Evolutionary conservation across 2,113 vertebrate genomes (phyloP).

Genomic region (Ochotona curzoniae): DNA sequence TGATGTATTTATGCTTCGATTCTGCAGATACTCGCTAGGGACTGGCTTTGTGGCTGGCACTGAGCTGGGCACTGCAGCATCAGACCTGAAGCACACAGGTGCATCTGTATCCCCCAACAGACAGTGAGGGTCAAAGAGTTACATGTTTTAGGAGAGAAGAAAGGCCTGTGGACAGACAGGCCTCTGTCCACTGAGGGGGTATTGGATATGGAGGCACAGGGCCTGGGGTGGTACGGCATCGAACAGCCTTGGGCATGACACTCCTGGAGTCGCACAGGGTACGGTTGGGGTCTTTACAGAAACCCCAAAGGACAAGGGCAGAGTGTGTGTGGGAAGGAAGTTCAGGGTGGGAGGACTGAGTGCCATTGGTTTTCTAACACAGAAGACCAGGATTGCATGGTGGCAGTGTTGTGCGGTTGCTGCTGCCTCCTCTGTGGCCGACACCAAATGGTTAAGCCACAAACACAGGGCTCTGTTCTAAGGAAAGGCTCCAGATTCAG

Average conservation of each 20-base stretch:
- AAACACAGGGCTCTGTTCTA: slow-evolving; percentile 57
- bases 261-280: neutral
- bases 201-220: neutral
- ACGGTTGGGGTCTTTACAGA: neutral
- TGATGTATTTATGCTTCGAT: neutral
- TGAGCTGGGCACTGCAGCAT: neutral
- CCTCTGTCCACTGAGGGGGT: neutral
- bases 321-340: neutral
- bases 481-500: slow-evolving; percentile 59
- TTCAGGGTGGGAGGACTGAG: neutral
- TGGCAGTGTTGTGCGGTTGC: neutral
- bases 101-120: fast-evolving
- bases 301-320: neutral
- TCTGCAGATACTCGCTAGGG: neutral
- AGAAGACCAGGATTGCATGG: neutral
- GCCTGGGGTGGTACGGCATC: too few species aligned
- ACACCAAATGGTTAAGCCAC: slow-evolving; percentile 66
- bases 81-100: neutral
- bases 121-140: neutral
- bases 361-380: neutral
- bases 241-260: fast-evolving
- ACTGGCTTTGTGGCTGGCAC: neutral
- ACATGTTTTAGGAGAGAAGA: neutral
- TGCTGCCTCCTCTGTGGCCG: neutral
- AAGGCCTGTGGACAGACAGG: neutral